Conservation (phyloP, 2,888 invertebrate species). For the Drosophila ustulata region DNA sequence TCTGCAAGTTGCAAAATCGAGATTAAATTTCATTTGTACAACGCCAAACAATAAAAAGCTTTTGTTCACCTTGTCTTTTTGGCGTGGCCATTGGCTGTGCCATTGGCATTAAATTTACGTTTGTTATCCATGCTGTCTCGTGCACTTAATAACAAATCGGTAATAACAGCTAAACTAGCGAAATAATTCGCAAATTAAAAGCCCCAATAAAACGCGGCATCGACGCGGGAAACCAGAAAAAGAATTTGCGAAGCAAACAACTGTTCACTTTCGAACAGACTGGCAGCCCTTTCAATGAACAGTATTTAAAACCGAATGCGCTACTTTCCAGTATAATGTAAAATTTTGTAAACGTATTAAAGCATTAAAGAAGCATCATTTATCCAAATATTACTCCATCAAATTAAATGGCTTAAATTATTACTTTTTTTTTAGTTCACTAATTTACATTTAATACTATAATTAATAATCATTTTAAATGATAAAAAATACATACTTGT, state of each 20-base stretch:
- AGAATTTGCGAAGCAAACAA: conserved; percentile 24
- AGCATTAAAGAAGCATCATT: too few relatives aligned
- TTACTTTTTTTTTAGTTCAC: too few relatives aligned
- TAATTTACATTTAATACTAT: too few relatives aligned
- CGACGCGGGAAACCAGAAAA: conserved; percentile 41
- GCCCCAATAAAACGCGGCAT: conserved; percentile 32
- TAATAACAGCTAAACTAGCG: not conserved
- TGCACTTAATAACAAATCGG: conserved; percentile 9
- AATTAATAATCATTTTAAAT: too few relatives aligned
- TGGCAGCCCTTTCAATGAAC: conserved; percentile 21
- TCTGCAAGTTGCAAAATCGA: conserved; percentile 43
- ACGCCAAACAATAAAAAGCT: not conserved
- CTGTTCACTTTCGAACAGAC: conserved; percentile 29
- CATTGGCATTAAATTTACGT: conserved; percentile 63
- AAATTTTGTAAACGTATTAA: too few relatives aligned
- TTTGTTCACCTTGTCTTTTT: conserved; percentile 77
- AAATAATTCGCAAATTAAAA: conserved; percentile 33
- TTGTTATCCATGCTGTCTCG: conserved; percentile 57
- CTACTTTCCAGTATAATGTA: not conserved
- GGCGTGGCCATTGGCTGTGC: conserved; percentile 49
- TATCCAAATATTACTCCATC: too few relatives aligned
- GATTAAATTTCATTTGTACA: not conserved
- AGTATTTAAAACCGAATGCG: not conserved
- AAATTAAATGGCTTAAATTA: too few relatives aligned
- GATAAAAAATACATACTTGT: not conserved